phyloP scores from a whole-genome alignment of 2,888 invertebrate genomes.

The Emesis furor region DNA sequence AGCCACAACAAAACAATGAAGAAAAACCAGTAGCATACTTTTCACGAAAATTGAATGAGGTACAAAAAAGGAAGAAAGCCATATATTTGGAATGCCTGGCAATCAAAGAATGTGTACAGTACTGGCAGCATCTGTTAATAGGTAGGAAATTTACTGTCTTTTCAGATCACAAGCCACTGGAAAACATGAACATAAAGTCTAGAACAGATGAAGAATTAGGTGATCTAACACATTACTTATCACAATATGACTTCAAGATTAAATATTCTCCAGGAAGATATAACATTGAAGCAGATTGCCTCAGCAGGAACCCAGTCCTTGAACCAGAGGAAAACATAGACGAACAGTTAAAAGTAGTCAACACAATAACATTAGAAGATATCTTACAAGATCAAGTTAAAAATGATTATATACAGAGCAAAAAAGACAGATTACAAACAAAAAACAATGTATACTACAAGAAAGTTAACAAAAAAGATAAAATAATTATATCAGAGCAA shows the following conservation, averaged over 20 bases:
- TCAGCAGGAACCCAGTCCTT: conserved; percentile 67
- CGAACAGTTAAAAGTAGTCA: no score
- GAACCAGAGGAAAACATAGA: conserved; percentile 23
- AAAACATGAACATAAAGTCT: conserved; percentile 67
- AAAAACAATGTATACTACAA: conserved; percentile 59
- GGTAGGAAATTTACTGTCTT: no score
- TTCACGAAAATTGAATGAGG: no score
- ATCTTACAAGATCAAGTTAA: conserved; percentile 52
- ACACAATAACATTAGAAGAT: conserved; percentile 46
- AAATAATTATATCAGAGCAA: conserved; percentile 58
- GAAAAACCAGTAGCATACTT: no score
- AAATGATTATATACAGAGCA: conserved; percentile 52
- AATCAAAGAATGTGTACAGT: no score
- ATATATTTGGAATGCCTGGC: no score
- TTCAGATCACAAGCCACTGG: no score
- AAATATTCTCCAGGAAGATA: conserved; percentile 44
- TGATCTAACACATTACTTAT: conserved; percentile 58
- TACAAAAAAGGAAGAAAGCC: no score
- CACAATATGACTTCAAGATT: conserved; percentile 45
- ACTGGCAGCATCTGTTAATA: no score
- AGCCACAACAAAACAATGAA: no score
- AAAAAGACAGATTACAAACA: conserved; percentile 46
- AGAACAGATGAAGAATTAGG: conserved; percentile 75
- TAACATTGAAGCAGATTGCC: conserved; percentile 69
- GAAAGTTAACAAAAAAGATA: conserved; percentile 54